Base-by-base conservation (phyloP, 2,888 invertebrate species). In the Nomada goodeniana region DNA sequence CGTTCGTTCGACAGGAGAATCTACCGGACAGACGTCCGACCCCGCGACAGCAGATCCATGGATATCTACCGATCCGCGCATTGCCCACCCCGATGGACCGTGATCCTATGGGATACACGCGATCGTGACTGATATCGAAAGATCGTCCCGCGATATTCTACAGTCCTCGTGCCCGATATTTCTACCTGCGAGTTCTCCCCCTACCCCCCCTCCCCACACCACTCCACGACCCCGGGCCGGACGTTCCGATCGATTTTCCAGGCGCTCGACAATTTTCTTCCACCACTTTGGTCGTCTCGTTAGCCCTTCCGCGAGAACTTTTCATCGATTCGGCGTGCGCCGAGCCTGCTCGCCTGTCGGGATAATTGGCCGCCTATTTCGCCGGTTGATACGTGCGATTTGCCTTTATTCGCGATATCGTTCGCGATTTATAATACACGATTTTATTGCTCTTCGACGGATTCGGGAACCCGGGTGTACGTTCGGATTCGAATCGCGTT, bases 1-100 rank as follows among this genome's bases (percentile, higher is more conserved):
- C 61, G 81, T 81, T 50, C 67, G 63, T 67, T 29, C 67, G 68
- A 63, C 64, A 44, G 53, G 70, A 63, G 75, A 75, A 80, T 80
- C 80, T 65, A 70, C n/a, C 81, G 69, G 65, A 80, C 50, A 59
- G 61, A 61, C 79, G 52, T 70, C 69, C 52, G 18, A 20, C 50
- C 53, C 60, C 7, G 44, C 20, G 57, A 57, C 9, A 23, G 26
- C 20, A 20, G 57, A 57, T 15, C 57, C 26, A 26, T n/a, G 13
- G 20, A 42, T 50, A 64, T 64, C 72, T 50, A 26, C 70, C 42
- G 15, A n/a, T n/a, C 26, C 65, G 10, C 55, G 36, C 47, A 52
- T 57, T 18, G 59, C 10, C 60, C n/a, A 13, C 15, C 36, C 36
- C 36, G 74, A 65, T 44, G 42, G 29, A 59, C 69, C 78, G 63